Conservation (phyloP, 2,113 vertebrate species). For the Seriola dumerili region DNA sequence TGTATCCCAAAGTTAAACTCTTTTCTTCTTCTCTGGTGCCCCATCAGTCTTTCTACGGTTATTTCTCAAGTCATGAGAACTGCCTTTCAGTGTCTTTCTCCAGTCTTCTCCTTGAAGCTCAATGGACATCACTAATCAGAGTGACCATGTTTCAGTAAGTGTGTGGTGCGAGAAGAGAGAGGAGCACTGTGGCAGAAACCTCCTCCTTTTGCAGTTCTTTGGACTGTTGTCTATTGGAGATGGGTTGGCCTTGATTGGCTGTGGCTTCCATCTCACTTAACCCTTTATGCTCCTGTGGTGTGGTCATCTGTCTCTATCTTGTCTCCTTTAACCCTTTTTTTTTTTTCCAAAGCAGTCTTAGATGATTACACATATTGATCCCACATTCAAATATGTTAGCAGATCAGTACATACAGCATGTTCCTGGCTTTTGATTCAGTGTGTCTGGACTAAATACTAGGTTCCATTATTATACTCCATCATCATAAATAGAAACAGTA, state of each 20-base stretch:
- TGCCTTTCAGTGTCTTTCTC: not conserved
- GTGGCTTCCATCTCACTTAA: constrained; percentile 57
- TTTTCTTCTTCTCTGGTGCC: constrained; percentile 33
- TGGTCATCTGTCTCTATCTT: constrained; percentile 5
- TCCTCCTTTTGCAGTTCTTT: constrained; percentile 43
- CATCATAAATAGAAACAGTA: constrained; percentile 33
- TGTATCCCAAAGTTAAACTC: constrained; percentile 14
- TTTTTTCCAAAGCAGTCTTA: not conserved
- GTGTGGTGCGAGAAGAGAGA: constrained; percentile 25
- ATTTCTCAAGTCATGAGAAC: not conserved
- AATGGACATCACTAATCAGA: constrained; percentile 32
- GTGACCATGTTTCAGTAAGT: constrained; percentile 3
- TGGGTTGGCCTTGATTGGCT: constrained; percentile 61
- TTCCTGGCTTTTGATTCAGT: not conserved
- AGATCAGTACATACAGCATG: not conserved
- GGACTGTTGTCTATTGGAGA: constrained; percentile 34
- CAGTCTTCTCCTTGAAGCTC: constrained; percentile 16
- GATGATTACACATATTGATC: not conserved
- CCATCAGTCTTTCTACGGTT: constrained; percentile 26
- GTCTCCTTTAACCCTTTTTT: not conserved
- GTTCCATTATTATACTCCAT: constrained; percentile 3
- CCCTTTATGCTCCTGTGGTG: constrained; percentile 53
- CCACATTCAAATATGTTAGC: not conserved
- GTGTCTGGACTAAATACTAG: not conserved
- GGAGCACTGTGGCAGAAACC: constrained; percentile 25